phyloP scores from a whole-genome alignment of 64 coral and sea anemone genomes.

The Porites lutea region DNA sequence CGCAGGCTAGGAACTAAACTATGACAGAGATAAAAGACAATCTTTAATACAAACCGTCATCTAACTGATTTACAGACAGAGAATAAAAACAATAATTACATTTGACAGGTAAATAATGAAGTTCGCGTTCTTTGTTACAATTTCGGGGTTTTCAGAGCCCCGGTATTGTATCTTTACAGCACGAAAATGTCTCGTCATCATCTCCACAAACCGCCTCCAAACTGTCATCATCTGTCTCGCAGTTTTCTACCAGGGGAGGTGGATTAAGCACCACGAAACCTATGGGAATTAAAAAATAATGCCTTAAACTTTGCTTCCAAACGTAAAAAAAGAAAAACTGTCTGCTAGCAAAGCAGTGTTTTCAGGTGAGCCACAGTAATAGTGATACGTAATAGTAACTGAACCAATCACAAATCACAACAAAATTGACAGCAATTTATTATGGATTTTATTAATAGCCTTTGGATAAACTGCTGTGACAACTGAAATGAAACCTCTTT shows the following conservation, averaged over 20 bases:
- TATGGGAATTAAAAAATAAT: conserved; percentile 53
- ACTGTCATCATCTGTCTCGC: conserved; percentile 71
- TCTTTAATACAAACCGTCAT: no score
- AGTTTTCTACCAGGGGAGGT: conserved; percentile 23
- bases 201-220: conserved; percentile 65
- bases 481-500: no score
- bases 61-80: neutral
- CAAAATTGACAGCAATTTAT: no score
- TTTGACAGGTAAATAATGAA: neutral
- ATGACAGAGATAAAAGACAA: no score
- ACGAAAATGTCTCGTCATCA: conserved; percentile 84
- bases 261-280: conserved; percentile 53
- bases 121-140: neutral
- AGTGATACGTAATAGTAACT: no score
- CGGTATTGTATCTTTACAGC: conserved; percentile 66
- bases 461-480: no score
- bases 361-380: no score
- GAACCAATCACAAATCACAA: no score
- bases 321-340: neutral
- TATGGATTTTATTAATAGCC: no score
- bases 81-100: neutral
- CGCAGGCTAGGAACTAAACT: no score
- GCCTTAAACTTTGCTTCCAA: neutral
- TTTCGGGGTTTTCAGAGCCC: conserved; percentile 17
- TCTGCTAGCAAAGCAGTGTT: neutral